Evolutionary conservation across 2,113 vertebrate genomes (phyloP).

Genomic region (Hippocampus guttulatus): DNA sequence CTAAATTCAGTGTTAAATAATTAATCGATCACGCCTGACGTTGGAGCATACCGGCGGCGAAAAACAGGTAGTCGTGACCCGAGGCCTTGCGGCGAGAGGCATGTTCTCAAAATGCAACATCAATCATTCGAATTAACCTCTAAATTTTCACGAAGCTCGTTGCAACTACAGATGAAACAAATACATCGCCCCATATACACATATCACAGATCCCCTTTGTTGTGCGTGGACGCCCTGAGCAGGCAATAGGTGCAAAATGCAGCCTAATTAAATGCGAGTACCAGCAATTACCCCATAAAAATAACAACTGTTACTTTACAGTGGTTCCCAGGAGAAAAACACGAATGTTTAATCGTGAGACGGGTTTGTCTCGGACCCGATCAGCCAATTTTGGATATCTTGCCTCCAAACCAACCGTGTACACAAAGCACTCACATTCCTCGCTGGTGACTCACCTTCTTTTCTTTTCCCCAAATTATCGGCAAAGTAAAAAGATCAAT

Average conservation of each 20-base stretch:
- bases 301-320: neutral
- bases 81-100: neutral
- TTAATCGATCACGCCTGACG: neutral
- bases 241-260: conserved; percentile 42
- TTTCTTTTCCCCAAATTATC: conserved; percentile 36
- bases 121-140: neutral
- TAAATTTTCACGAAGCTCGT: too few relatives aligned
- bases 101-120: neutral
- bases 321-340: neutral
- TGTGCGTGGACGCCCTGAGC: conserved; percentile 29
- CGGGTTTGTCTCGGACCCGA: conserved; percentile 9
- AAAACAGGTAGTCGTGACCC: neutral
- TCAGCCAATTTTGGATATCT: conserved; percentile 41
- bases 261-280: conserved; percentile 15
- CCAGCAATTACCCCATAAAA: neutral
- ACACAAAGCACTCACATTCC: conserved; percentile 29
- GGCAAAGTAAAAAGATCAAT: conserved; percentile 39
- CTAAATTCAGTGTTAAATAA: neutral
- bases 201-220: conserved; percentile 53
- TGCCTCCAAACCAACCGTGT: conserved; percentile 9
- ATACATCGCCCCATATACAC: neutral
- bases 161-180: neutral
- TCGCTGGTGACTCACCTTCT: conserved; percentile 29
- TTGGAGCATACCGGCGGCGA: neutral
- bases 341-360: neutral